These are phyloP conservation scores for Acanthopagrus latus DNA, from an alignment of 2,797 vertebrate genomes.

Conservation along the genomic window DNA sequence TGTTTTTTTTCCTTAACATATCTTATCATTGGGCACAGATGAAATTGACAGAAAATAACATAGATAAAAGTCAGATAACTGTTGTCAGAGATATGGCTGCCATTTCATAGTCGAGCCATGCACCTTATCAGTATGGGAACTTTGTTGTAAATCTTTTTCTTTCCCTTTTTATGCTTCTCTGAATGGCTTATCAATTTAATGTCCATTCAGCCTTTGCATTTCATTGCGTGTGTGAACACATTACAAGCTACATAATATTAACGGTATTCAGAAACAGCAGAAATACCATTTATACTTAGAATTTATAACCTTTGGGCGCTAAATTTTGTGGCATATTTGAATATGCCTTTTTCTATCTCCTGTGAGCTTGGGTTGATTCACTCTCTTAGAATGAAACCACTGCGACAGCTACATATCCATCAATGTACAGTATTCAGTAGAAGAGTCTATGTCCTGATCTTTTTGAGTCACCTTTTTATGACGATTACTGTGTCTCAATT, in stretches of 20 bases:
- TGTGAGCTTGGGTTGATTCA: background rate
- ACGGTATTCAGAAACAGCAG: background rate
- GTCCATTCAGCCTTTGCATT: background rate
- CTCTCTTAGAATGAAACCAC: background rate
- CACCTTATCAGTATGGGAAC: background rate
- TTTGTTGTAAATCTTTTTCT: background rate
- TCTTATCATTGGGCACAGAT: background rate
- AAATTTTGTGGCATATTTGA: background rate
- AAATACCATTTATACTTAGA: constrained; percentile 1
- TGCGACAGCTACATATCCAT: background rate
- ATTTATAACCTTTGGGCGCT: background rate
- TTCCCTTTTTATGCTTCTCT: background rate
- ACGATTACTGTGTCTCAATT: background rate
- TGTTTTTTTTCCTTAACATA: background rate
- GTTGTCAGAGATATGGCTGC: background rate
- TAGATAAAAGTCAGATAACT: too few species aligned
- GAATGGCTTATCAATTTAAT: constrained; percentile 1
- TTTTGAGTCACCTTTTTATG: background rate
- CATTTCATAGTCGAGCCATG: background rate
- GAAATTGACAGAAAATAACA: background rate
- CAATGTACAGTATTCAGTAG: background rate
- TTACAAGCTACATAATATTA: background rate
- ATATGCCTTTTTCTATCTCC: background rate
- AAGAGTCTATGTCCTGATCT: background rate
- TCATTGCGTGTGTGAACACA: background rate